These are phyloP conservation scores for Leucophenga maculata DNA, from an alignment of 2,888 invertebrate species.

Conservation along the genomic window DNA sequence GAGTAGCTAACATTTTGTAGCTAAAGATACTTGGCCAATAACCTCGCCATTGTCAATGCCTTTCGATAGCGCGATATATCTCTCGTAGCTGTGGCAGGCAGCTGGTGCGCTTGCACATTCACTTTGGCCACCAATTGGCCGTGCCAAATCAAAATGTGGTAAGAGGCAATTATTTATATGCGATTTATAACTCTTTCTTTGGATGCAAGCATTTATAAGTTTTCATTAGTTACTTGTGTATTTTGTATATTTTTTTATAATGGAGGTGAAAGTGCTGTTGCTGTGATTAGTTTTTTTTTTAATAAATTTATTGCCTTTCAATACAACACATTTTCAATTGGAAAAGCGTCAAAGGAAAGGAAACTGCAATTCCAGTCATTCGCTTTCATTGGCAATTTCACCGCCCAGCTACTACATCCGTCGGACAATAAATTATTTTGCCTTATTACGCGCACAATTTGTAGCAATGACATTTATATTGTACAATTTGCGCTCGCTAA, in stretches of 20 bases:
- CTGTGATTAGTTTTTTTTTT: constrained; percentile 4
- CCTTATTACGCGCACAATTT: constrained; percentile 9
- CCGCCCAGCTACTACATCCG: background rate
- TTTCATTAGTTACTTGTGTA: background rate
- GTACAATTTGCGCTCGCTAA: constrained; percentile 26
- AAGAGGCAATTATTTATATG: background rate
- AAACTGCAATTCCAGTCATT: background rate
- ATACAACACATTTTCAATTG: background rate
- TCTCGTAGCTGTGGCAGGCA: background rate
- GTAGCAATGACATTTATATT: constrained; percentile 16
- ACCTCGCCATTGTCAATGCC: no score
- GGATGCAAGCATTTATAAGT: constrained; percentile 9
- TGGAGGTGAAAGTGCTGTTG: background rate
- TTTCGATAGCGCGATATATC: background rate
- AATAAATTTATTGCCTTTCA: background rate
- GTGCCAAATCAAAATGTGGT: background rate
- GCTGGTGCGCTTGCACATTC: background rate
- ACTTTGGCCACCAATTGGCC: background rate
- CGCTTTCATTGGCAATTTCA: constrained; percentile 14
- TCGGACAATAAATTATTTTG: background rate
- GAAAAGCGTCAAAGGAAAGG: background rate
- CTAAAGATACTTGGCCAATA: background rate
- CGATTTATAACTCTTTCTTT: constrained; percentile 5
- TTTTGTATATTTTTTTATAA: background rate
- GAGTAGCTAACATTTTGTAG: background rate